Conservation (phyloP, 2,797 vertebrate genomes). For the Stomatorhinus walkeri region DNA sequence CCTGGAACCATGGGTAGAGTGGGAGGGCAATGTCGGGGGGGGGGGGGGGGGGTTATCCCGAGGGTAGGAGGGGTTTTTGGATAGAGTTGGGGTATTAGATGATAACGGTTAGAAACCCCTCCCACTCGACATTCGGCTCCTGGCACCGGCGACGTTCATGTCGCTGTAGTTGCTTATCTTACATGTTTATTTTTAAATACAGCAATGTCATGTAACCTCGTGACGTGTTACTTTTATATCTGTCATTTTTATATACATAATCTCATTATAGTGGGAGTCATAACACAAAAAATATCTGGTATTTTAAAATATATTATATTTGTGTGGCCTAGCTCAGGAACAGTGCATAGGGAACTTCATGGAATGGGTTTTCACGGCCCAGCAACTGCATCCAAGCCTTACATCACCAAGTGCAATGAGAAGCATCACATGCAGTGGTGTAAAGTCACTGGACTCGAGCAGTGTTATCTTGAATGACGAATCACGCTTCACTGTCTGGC, state of each 20-base stretch:
- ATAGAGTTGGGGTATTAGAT: not conserved
- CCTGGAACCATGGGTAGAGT: not conserved
- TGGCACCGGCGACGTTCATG: not conserved
- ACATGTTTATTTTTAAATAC: not conserved
- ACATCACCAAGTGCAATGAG: not conserved
- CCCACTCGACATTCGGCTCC: not conserved
- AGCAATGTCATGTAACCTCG: not conserved
- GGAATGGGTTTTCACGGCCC: not conserved
- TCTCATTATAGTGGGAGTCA: not conserved
- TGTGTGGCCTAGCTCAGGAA: not conserved
- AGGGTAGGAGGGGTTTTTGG: not conserved
- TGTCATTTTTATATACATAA: not conserved
- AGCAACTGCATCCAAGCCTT: not conserved
- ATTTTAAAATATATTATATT: not conserved
- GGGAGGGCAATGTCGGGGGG: not conserved
- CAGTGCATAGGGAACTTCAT: not conserved
- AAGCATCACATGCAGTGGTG: not conserved
- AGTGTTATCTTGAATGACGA: not conserved
- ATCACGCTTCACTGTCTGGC: not conserved
- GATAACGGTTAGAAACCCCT: not conserved
- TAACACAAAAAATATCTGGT: not conserved
- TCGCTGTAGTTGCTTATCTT: not conserved
- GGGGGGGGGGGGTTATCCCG: too few species aligned
- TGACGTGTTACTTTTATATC: not conserved
- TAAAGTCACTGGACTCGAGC: not conserved